These are phyloP conservation scores for Suncus etruscus DNA, from an alignment of 2,113 vertebrate genomes.

Conservation along the genomic window DNA sequence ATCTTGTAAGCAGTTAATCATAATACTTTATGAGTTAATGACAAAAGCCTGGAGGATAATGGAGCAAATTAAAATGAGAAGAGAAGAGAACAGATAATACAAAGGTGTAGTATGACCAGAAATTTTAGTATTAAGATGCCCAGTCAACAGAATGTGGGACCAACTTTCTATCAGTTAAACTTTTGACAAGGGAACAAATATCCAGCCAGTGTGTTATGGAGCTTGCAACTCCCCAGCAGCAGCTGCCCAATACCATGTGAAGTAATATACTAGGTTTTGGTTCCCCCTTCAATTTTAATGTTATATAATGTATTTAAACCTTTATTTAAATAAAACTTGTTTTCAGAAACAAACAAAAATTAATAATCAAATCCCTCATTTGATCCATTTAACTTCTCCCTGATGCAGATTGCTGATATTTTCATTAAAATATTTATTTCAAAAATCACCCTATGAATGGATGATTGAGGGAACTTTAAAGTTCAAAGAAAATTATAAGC, in stretches of 20 bases:
- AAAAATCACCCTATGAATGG: constrained; percentile 55
- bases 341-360: constrained; percentile 10
- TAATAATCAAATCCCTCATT: not conserved
- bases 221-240: not conserved
- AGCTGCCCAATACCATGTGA: not conserved
- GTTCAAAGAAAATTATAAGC: constrained; percentile 55
- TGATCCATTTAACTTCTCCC: constrained; percentile 42
- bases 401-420: constrained; percentile 44
- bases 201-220: no score
- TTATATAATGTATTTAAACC: no score
- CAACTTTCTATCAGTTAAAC: no score
- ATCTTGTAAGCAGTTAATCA: not conserved
- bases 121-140: not conserved
- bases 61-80: not conserved
- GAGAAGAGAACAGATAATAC: not conserved
- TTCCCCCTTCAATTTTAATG: no score
- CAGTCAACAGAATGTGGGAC: no score
- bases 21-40: not conserved
- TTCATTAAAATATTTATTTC: not conserved
- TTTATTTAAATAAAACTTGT: not conserved
- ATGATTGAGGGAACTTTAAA: constrained; percentile 70
- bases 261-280: not conserved
- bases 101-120: not conserved
- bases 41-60: not conserved
- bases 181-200: no score